Evolutionary conservation across 2,888 invertebrate genomes (phyloP), one percentile per base, ranked within the genome.

Genomic region (Proisotoma minuta): DNA sequence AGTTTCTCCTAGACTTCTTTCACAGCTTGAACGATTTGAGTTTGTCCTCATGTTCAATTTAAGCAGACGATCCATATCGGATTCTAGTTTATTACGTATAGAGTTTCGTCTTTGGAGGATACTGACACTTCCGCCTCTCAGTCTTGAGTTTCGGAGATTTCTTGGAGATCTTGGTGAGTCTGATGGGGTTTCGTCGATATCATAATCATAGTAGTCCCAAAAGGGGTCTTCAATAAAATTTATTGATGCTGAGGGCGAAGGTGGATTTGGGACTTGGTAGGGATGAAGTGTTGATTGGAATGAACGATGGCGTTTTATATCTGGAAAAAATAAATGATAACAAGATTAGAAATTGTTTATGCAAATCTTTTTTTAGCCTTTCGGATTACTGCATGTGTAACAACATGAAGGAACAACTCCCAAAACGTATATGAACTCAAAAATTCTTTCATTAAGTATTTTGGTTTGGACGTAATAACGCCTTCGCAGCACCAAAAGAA

Each of bases 201-300:
- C 70, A 61, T 72, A 74, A 60, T 74, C 73, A 59, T 73, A 73
- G 43, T 73, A 74, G 60, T 74, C 73, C 73, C 73, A 73, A 57
- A 72, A 74, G 8, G 71, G 66, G 23, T 74, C 74, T 56, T 74
- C 74, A n/a, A 74, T 72, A 47, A 73, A 73, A 59, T 73, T 72
- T 10, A 74, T 66, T 1, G 73, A 74, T 0, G 73, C 62, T 3
- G 71, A 66, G 18, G 73, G 71, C 1, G 67, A 66, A 4, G 70
- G 66, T 53, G 66, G 68, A 39, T 58, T 57, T 28, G 62, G 47
- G 48, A 62, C 59, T 57, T 66, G 59, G 62, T 70, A 74, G 1
- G 74, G 73, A 56, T 73, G 70, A 29, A 74, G 60, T 26, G 74
- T 74, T 48, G 74, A 65, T 57, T 73, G 72, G 59, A 72, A 72